Evolutionary conservation across 2,888 invertebrate species (phyloP), one percentile per base, ranked within the genome.

Genomic region (Nomada lathburiana): DNA sequence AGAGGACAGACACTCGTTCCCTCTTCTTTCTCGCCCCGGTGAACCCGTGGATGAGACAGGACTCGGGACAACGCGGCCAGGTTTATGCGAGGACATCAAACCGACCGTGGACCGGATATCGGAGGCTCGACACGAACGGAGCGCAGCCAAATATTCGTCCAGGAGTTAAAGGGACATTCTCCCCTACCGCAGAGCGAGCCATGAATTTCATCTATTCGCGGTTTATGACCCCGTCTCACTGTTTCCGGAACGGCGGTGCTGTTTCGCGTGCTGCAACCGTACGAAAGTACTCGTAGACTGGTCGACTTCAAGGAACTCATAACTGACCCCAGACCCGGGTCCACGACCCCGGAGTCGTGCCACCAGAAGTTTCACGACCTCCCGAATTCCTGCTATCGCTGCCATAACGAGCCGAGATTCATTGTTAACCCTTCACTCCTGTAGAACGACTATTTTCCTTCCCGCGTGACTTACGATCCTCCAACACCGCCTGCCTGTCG

Each of bases 31-130:
- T 42, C 23, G 67, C 50, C 23, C 29, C 50, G 16, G 16, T 29
- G n/a, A 60, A 36, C 26, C 47, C 29, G 26, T 29, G 29, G 44
- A 13, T 60, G 23, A 60, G 16, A 36, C 20, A 13, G 9, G 16
- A 20, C 10, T 26, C 50, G 23, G 53, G 65, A 69, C 79, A 69
- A 76, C 79, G 26, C 7, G 75, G 80, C 53, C 81, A 73, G 87
- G 88, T 88, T 88, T 88, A 89, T 78, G 87, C 84, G 80, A 82
- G 87, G 77, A 87, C 89, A 89, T 88, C 76, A 84, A 88, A 87
- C 84, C 87, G 67, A 80, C 82, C 86, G 76, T 76, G 73, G 70
- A 68, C 87, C 83, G 87, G 88, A 88, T 87, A 88, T 88, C 88
- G 85, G 80, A 63, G 84, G 79, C 69, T 86, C 82, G 83, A 72